Evolutionary conservation across 2,888 invertebrate species (phyloP), one percentile per base, ranked within the genome.

Genomic region (Patella depressa): DNA sequence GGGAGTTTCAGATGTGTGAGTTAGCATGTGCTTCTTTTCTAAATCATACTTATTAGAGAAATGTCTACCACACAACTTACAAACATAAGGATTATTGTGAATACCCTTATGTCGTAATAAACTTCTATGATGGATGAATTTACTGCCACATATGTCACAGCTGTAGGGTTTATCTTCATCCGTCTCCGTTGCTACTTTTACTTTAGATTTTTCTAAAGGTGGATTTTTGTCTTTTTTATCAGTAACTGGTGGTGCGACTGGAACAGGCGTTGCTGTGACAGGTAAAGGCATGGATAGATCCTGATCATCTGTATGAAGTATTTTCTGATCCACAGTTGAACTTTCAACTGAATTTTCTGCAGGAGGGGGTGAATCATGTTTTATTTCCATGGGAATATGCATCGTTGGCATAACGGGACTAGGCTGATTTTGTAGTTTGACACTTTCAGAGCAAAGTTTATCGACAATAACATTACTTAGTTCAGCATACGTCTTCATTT

Each of bases 381-480:
- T 65, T 24, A 65, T 65, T 65, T 65, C 65, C 65, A 65, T 65
- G 24, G 65, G 65, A 3, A 65, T 24, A 24, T 19, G 65, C 65
- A 65, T 65, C 7, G 65, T 65, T 24, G 65, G 65, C 65, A 65
- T 19, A 65, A 65, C 24, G 14, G 65, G 65, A 65, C 65, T 65
- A 65, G 65, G 24, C 24, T 65, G 65, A 24, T 19, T 24, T 65
- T 65, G 65, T 65, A 65, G 24, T 65, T 65, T 65, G 19, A 65
- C 65, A 65, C 65, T 65, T 65, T 65, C 65, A 65, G 65, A 65
- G 24, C 65, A 65, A 65, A 65, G 65, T 65, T 65, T 65, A 65
- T 65, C 65, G 14, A 65, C 65, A 65, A 65, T 65, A 65, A 65
- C 65, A 19, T 65, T 65, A 65, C 65, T 65, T 24, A 65, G 24